Evolutionary conservation across 1,140 invertebrate genomes (phyloP), one percentile per base, ranked within the genome.

Genomic region (Armadillidium nasatum): DNA sequence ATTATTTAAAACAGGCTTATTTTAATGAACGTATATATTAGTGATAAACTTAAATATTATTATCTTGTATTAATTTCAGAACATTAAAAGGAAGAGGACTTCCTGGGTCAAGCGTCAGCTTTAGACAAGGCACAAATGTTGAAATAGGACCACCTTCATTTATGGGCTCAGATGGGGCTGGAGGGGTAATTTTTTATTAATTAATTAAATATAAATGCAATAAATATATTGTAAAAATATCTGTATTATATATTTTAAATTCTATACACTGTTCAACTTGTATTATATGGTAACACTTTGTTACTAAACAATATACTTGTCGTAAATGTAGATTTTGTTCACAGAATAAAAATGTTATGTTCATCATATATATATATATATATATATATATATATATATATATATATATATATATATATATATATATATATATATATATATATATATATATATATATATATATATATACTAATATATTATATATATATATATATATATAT

Each of bases 41-140:
- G 33, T 33, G 6, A 33, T 33, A 33, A 33, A 33, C 6, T 33
- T 33, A 33, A 33, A 33, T 33, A 33, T 33, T 33, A 33, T 33
- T 6, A 1, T 33, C 33, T 66, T 66, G 1, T n/a, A n/a, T 66
- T n/a, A 13, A 11, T 71, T 22, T 3, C 76, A 81, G 78, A 72
- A 80, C 78, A n/a, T 67, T 81, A 74, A 79, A 78, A 44, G 80
- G 80, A 7, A 72, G 76, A 45, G 77, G 77, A 4, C 77, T 79
- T 54, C 78, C 78, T 33, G 81, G 81, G 46, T 81, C 93, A 33
- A 93, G 94, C 84, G 95, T 93, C 82, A 94, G 96, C n/a, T 97
- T 97, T 88, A 88, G 94, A 60, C 93, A 94, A 84, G 95, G 95
- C 71, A 95, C 93, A 44, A 97, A 96, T 84, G 94, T 96, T 44